Conservation (phyloP, 1,140 invertebrate species). For the Dinothrombium tinctorium region DNA sequence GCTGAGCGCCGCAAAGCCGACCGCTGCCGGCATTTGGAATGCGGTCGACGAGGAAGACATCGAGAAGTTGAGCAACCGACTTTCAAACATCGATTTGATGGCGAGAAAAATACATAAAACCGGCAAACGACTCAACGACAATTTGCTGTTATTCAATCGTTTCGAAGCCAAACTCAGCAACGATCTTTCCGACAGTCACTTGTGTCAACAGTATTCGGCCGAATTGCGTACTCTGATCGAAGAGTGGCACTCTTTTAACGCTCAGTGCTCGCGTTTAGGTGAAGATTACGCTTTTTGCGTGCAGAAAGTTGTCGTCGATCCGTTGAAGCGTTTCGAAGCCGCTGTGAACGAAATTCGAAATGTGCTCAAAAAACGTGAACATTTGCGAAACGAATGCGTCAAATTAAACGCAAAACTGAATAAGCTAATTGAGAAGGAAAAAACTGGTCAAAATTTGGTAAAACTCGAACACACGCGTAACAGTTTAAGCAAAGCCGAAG, state of each 20-base stretch:
- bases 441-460: conserved; percentile 7
- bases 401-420: conserved; percentile 2
- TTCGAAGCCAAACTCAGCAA: not conserved
- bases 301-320: conserved; percentile 4
- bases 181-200: not conserved
- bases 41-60: too few species aligned
- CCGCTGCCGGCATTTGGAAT: too few species aligned
- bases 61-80: not conserved
- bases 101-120: not conserved
- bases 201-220: conserved; percentile 2
- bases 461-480: conserved; percentile 2
- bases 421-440: conserved; percentile 4
- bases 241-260: conserved; percentile 8
- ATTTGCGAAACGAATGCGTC: not conserved
- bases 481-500: not conserved
- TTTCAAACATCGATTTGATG: not conserved
- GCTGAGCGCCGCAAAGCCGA: too few species aligned
- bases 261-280: not conserved
- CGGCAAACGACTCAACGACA: not conserved
- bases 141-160: not conserved
- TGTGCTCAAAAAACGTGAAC: conserved; percentile 8
- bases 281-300: conserved; percentile 4
- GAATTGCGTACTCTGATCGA: conserved; percentile 1
- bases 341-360: conserved; percentile 5
- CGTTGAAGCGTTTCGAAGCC: conserved; percentile 6